Base-by-base conservation (phyloP, 2,888 invertebrate genomes). In the Himalopsyche anomala region DNA sequence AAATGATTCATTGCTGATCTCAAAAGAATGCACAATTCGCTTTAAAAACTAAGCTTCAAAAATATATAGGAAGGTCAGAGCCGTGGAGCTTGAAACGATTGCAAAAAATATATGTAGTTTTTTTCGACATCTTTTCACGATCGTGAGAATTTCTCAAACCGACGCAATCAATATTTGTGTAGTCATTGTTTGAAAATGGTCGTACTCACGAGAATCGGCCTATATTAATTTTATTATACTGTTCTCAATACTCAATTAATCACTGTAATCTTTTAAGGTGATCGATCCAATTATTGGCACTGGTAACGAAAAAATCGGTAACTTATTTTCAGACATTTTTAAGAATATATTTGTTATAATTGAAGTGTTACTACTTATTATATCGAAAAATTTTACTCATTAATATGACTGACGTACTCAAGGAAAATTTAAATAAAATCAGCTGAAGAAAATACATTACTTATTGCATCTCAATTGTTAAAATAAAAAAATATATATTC, bases 131-230 rank as follows among this genome's bases (percentile, higher is more conserved):
- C 36, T 74, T 36, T 74, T 74, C 28, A 36, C 36, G 74, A 74
- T 74, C 74, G 74, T 74, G 74, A 38, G 74, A 74, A 74, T 74
- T 74, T 74, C 74, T 74, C 74, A 15, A 6, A 12, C 74, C 6
- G 15, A 36, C 38, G 15, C 74, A 74, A 74, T 74, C 74, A 28
- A 74, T 36, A 28, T 62, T 36, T 36, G 74, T 36, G 36, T 36
- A 74, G 36, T 74, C 12, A 74, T 36, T 36, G 36, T 36, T 36
- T 4, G 1, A 15, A 36, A 74, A 74, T 4, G 38, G 11, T 74
- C 74, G 38, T 38, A 38, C 38, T 74, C 15, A 12, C 38, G 38
- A 38, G 15, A 74, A 74, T 74, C 12, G 74, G 38, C 38, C 74
- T 74, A 74, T 74, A 74, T 74, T 36, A 15, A 74, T 74, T 74